phyloP scores from a whole-genome alignment of 2,888 invertebrate species.

The Cotesia congregata region DNA sequence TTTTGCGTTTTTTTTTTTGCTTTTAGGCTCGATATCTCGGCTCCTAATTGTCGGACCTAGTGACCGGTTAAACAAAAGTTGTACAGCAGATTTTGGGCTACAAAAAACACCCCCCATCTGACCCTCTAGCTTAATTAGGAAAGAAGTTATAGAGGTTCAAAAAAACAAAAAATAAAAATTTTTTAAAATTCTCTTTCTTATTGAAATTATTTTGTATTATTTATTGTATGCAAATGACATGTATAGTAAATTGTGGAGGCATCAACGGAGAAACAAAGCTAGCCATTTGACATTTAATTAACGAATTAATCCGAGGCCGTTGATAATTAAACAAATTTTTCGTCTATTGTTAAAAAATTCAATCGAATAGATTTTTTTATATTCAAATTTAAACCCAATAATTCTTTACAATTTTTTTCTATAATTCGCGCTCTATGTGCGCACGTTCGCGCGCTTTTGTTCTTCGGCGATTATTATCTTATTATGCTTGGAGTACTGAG shows the following conservation, averaged over 20 bases:
- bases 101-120: too few species aligned
- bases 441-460: slow-evolving; percentile 10
- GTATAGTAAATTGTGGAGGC: slow-evolving; percentile 31
- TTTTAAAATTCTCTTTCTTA: too few species aligned
- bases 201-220: neutral
- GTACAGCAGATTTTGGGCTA: too few species aligned
- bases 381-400: slow-evolving; percentile 18
- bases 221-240: slow-evolving; percentile 16
- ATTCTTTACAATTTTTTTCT: neutral
- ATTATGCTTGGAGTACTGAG: neutral
- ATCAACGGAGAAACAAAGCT: slow-evolving; percentile 58
- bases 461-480: slow-evolving; percentile 62
- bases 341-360: slow-evolving; percentile 23
- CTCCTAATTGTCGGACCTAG: too few species aligned
- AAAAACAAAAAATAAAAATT: too few species aligned
- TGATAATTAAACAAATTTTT: slow-evolving; percentile 66
- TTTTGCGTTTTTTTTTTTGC: too few species aligned
- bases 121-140: too few species aligned
- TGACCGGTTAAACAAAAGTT: too few species aligned
- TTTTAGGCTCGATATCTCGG: too few species aligned
- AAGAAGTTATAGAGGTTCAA: too few species aligned
- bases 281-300: slow-evolving; percentile 70
- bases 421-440: slow-evolving; percentile 1
- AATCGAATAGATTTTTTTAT: slow-evolving; percentile 41
- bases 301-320: slow-evolving; percentile 69